phyloP scores from a whole-genome alignment of 2,113 vertebrate species.

The Xiphophorus couchianus region DNA sequence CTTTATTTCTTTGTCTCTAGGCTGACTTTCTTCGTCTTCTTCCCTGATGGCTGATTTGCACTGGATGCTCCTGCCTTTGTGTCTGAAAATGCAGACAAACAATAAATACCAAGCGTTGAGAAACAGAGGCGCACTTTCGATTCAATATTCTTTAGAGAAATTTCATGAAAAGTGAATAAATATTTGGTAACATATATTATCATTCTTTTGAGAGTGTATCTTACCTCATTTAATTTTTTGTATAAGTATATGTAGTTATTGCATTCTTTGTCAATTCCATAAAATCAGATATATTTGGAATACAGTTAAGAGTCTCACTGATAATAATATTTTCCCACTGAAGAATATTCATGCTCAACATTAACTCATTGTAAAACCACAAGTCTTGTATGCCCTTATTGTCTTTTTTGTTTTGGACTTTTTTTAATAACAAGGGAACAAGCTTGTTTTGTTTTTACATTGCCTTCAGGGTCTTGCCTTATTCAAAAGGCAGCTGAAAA shows the following conservation, averaged over 20 bases:
- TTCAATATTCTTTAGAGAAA: not conserved
- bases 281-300: not conserved
- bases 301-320: too few species aligned
- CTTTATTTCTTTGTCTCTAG: slow-evolving; percentile 64
- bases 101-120: slow-evolving; percentile 7
- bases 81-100: slow-evolving; percentile 56
- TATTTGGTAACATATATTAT: not conserved
- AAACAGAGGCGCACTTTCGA: not conserved
- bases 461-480: too few species aligned
- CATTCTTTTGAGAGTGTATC: not conserved
- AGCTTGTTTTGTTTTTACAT: too few species aligned
- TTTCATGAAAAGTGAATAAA: not conserved
- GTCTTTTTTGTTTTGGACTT: too few species aligned
- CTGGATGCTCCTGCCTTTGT: slow-evolving; percentile 56
- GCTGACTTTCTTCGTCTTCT: slow-evolving; percentile 63
- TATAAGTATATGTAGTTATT: not conserved
- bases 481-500: too few species aligned
- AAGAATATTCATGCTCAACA: too few species aligned
- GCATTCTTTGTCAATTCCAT: not conserved
- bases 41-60: slow-evolving; percentile 47
- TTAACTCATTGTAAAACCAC: too few species aligned
- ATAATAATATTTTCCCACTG: too few species aligned
- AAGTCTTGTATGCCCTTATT: too few species aligned
- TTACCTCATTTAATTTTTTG: not conserved
- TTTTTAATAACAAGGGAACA: too few species aligned